phyloP scores from a whole-genome alignment of 2,797 vertebrate genomes.

The Myripristis murdjan region DNA sequence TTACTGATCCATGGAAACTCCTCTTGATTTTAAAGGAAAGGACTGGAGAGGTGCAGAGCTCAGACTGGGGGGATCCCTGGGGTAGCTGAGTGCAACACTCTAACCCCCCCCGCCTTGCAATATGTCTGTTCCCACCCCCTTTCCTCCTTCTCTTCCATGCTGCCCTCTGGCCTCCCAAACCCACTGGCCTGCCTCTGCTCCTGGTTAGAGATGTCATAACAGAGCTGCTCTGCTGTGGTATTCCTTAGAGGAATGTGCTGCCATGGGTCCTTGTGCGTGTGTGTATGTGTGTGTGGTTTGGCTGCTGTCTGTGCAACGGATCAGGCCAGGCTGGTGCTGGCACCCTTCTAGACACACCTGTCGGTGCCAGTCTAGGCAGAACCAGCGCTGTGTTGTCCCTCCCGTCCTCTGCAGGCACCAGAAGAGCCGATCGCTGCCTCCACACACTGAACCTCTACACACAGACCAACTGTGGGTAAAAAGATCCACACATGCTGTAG shows the following conservation, averaged over 20 bases:
- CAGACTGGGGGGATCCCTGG: slow-evolving; percentile 22
- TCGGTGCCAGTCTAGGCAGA: slow-evolving; percentile 67
- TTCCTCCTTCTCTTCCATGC: slow-evolving; percentile 2
- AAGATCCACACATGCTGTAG: neutral
- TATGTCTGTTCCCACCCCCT: neutral
- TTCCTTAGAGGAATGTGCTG: slow-evolving; percentile 55
- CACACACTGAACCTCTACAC: slow-evolving; percentile 4
- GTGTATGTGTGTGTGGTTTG: slow-evolving; percentile 45
- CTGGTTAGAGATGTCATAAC: slow-evolving; percentile 63
- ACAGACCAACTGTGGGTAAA: slow-evolving; percentile 3
- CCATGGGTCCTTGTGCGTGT: slow-evolving; percentile 35
- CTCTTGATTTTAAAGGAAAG: slow-evolving; percentile 34
- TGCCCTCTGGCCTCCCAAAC: slow-evolving; percentile 42
- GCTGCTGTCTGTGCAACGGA: slow-evolving; percentile 37
- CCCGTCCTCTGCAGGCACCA: slow-evolving; percentile 37
- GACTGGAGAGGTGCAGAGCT: neutral
- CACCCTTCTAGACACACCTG: slow-evolving; percentile 72
- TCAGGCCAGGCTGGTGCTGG: slow-evolving; percentile 44
- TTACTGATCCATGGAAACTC: slow-evolving; percentile 49
- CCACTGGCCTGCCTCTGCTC: slow-evolving; percentile 39
- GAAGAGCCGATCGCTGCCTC: neutral
- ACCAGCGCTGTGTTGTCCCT: slow-evolving; percentile 28
- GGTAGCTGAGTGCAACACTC: slow-evolving; percentile 26
- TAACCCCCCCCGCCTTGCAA: neutral
- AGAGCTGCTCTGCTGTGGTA: slow-evolving; percentile 46